These are phyloP conservation scores for Caenorhabditis sulstoni DNA, from an alignment of 2,888 invertebrate species.

Conservation along the genomic window DNA sequence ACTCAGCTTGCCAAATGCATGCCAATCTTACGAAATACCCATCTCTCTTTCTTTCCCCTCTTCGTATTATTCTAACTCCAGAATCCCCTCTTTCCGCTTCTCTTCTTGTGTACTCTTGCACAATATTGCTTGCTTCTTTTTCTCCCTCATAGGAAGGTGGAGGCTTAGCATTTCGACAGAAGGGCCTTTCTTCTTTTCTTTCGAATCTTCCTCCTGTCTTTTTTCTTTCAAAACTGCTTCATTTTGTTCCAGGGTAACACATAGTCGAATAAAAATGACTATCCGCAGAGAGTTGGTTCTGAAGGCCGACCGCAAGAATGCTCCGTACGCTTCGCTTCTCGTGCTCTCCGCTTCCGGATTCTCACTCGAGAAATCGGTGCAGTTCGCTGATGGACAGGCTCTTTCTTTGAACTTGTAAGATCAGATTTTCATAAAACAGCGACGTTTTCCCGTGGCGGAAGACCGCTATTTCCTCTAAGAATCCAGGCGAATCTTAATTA, in stretches of 20 bases:
- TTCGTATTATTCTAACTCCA: not conserved
- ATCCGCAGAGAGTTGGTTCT: constrained; percentile 53
- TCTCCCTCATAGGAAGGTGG: not conserved
- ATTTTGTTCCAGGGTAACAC: constrained; percentile 31
- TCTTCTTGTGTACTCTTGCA: constrained; percentile 22
- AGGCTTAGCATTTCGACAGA: not conserved
- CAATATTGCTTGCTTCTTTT: constrained; percentile 24
- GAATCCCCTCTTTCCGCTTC: not conserved
- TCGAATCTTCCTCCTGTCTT: constrained; percentile 5
- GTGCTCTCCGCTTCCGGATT: constrained; percentile 67
- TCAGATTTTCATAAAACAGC: too few species aligned
- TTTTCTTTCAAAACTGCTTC: not conserved
- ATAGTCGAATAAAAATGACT: constrained; percentile 41
- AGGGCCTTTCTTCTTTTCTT: not conserved
- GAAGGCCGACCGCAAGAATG: constrained; percentile 51
- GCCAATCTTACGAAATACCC: constrained; percentile 11
- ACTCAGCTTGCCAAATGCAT: constrained; percentile 4
- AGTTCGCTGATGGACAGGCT: constrained; percentile 46
- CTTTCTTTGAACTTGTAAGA: constrained; percentile 65
- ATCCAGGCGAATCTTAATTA: too few species aligned
- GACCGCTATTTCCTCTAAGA: too few species aligned
- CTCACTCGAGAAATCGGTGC: constrained; percentile 61
- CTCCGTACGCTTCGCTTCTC: constrained; percentile 69
- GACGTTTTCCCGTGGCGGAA: too few species aligned
- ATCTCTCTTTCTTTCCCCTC: not conserved